Base-by-base conservation (phyloP, 1,140 invertebrate species). In the Platyscapa corneri region DNA sequence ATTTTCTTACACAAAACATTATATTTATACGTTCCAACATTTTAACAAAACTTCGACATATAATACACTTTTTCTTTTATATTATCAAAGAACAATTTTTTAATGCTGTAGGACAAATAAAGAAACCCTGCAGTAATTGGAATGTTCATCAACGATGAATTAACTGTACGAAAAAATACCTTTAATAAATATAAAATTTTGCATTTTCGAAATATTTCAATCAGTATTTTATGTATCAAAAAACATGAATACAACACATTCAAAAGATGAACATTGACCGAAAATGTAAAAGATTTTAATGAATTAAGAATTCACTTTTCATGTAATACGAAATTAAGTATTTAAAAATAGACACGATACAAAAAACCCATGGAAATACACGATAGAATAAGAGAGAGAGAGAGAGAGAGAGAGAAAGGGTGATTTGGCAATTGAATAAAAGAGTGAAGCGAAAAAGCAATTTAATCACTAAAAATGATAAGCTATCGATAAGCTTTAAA, bases 151-250 rank as follows among this genome's bases (percentile, higher is more conserved):
- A 10, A 67, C 56, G 20, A 39, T 27, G 30, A n/a, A n/a, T 27
- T 20, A n/a, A 83, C 27, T 83, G n/a, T 77, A 53, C 23, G 37
- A 14, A 64, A 42, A 64, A 75, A 42, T 30, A 39, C 23, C 3
- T 76, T 64, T 27, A 84, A 78, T 84, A 84, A 84, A 78, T 56
- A 78, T 34, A 34, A 42, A 65, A 49, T 46, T 78, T 30, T 78
- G 39, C 60, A 77, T 77, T 46, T 46, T 53, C 18, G 49, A 20
- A 53, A 53, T 18, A 53, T 7, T 53, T 53, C 18, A 53, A 18
- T 53, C 18, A 53, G 12, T 7, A 16, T 53, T 53, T 18, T 12
- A 72, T 34, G 16, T 72, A 74, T 27, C 27, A 74, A 74, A 74
- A 42, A 34, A 3, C 10, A 67, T 34, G 14, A 30, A n/a, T 67